Evolutionary conservation across 2,888 invertebrate species (phyloP).

Genomic region (Invenusta paracnida): DNA sequence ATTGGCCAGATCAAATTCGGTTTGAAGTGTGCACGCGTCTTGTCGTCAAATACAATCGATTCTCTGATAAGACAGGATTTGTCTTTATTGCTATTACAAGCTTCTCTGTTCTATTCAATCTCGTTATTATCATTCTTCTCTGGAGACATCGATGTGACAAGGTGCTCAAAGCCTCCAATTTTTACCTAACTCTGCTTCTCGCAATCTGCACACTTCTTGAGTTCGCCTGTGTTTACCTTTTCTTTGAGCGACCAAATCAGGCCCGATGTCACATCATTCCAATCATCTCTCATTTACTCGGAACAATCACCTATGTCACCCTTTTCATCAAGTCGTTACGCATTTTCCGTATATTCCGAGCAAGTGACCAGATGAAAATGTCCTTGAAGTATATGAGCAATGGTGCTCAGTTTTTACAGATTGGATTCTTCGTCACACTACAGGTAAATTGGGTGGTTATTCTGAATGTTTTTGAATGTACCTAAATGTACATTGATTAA

Average conservation of each 20-base stretch:
- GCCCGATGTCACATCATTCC: not conserved
- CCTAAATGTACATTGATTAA: no score
- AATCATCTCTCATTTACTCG: not conserved
- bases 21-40: not conserved
- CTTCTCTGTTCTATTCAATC: not conserved
- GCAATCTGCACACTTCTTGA: not conserved
- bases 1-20: constrained; percentile 47
- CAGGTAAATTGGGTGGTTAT: no score
- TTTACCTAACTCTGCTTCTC: not conserved
- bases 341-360: not conserved
- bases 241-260: not conserved
- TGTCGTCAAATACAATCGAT: not conserved
- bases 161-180: not conserved
- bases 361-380: not conserved
- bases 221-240: not conserved
- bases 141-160: not conserved
- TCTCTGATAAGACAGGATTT: not conserved
- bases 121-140: not conserved
- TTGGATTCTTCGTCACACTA: not conserved
- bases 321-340: not conserved
- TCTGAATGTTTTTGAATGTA: no score
- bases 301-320: not conserved
- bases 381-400: not conserved
- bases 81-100: not conserved
- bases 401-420: not conserved